Evolutionary conservation across 2,888 invertebrate species (phyloP).

Genomic region (Diogma glabrata): DNA sequence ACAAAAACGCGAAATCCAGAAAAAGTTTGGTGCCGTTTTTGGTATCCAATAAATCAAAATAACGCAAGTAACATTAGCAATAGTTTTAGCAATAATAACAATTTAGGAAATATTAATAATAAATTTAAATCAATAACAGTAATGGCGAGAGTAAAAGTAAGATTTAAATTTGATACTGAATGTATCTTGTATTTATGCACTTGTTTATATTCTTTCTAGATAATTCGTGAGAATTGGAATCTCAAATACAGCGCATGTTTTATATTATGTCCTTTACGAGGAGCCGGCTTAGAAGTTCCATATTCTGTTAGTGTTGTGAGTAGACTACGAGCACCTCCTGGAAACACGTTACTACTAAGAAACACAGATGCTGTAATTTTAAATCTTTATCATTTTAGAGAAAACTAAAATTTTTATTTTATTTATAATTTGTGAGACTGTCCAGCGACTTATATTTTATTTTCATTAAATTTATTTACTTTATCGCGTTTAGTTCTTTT

Average conservation of each 20-base stretch:
- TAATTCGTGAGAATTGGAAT: constrained; percentile 89
- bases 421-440: not conserved
- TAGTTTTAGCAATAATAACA: constrained; percentile 14
- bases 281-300: constrained; percentile 45
- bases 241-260: constrained; percentile 85
- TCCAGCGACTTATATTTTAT: not conserved
- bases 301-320: constrained; percentile 59
- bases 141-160: constrained; percentile 62
- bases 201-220: constrained; percentile 37
- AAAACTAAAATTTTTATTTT: too few species aligned
- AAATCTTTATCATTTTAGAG: not conserved
- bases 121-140: constrained; percentile 49
- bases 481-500: too few species aligned
- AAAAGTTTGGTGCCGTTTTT: constrained; percentile 66
- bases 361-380: constrained; percentile 38
- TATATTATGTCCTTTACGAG: constrained; percentile 64
- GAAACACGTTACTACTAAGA: constrained; percentile 52
- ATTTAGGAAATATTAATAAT: constrained; percentile 20
- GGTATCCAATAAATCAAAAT: constrained; percentile 41
- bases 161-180: constrained; percentile 14
- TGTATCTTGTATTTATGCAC: not conserved
- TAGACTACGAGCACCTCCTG: constrained; percentile 44
- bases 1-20: constrained; percentile 79
- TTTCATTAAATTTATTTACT: not conserved
- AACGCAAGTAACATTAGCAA: not conserved